A percentile compares a stretch with the other conserved stretches of the same genome.
Conservation (phyloP, 1,140 invertebrate species). For the Drosophila pandora region DNA sequence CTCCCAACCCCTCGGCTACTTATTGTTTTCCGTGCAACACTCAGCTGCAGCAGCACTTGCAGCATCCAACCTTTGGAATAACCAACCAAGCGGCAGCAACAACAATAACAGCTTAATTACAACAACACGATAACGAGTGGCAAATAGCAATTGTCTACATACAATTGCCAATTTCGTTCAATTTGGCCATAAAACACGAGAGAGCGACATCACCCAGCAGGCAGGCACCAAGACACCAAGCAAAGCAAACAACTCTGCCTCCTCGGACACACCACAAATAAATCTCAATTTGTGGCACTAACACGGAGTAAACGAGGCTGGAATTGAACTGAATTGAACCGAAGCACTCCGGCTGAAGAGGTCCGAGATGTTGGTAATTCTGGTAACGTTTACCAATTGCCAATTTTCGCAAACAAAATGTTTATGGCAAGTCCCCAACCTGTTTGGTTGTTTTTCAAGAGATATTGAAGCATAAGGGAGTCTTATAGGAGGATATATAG, state of each 20-base stretch:
- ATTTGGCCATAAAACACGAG: conserved; percentile 67
- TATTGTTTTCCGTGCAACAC: conserved; percentile 16
- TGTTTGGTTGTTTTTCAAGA: conserved; percentile 7
- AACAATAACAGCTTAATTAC: conserved; percentile 74
- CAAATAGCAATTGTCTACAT: conserved; percentile 67
- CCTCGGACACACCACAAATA: conserved; percentile 54
- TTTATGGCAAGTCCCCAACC: conserved; percentile 47
- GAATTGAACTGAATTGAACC: conserved; percentile 27
- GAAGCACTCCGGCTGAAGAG: conserved; percentile 2
- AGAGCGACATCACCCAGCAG: conserved; percentile 23
- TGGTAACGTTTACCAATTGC: conserved; percentile 66
- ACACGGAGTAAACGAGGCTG: conserved; percentile 49
- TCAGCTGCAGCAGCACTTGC: conserved; percentile 56
- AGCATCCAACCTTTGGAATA: not conserved
- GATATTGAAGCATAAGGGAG: not conserved
- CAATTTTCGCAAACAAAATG: conserved; percentile 68
- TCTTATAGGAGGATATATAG: not conserved
- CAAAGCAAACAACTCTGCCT: conserved; percentile 48
- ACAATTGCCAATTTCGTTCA: conserved; percentile 74
- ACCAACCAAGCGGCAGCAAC: conserved; percentile 18
- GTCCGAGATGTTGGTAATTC: conserved; percentile 23
- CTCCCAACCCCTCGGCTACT: conserved; percentile 1
- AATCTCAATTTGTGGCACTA: conserved; percentile 73
- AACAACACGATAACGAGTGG: conserved; percentile 67
- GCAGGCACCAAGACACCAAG: conserved; percentile 10